Conservation (phyloP, 2,113 vertebrate species). For the Chascanopsetta lugubris region DNA sequence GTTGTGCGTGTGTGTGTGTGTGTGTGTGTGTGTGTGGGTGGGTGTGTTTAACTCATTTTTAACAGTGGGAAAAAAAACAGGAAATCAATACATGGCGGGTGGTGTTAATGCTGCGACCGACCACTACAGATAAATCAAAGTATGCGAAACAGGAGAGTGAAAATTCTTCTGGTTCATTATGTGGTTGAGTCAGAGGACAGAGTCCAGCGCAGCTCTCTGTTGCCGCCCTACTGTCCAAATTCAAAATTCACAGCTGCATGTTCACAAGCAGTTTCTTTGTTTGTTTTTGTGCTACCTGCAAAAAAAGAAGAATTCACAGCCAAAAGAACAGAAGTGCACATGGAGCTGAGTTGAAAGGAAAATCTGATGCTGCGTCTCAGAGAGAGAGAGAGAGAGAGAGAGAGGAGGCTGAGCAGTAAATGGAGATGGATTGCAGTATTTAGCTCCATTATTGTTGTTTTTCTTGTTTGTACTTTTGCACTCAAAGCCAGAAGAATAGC, state of each 20-base stretch:
- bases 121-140: not conserved
- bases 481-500: not conserved
- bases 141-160: too few species aligned
- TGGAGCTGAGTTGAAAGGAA: constrained; percentile 5
- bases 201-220: constrained; percentile 12
- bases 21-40: not conserved
- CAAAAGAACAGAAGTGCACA: not conserved
- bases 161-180: too few species aligned
- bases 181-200: too few species aligned
- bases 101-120: not conserved
- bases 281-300: not conserved
- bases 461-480: not conserved
- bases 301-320: not conserved
- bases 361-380: too few species aligned
- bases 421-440: constrained; percentile 36
- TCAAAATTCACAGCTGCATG: constrained; percentile 39
- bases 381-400: too few species aligned
- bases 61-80: not conserved
- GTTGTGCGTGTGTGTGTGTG: not conserved
- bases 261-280: not conserved
- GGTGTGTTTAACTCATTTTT: not conserved
- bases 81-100: not conserved
- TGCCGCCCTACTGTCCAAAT: constrained; percentile 18
- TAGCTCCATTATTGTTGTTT: constrained; percentile 12
- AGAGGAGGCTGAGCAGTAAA: constrained; percentile 18